Evolutionary conservation across 2,797 vertebrate genomes (phyloP).

Genomic region (Eulemur albifrons): DNA sequence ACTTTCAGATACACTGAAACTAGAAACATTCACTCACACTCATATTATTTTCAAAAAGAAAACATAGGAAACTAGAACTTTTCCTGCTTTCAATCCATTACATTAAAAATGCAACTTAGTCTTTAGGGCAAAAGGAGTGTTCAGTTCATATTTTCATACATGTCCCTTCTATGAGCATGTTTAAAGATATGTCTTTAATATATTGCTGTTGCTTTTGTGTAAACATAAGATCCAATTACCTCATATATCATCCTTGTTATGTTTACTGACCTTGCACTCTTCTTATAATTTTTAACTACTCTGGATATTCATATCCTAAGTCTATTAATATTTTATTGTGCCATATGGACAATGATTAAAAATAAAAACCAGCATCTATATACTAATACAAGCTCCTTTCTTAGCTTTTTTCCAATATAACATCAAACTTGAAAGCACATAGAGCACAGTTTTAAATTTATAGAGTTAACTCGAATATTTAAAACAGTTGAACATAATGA

Average conservation of each 20-base stretch:
- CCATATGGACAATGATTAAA: not conserved
- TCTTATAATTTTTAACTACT: slow-evolving; percentile 11
- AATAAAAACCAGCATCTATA: not conserved
- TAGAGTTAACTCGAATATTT: not conserved
- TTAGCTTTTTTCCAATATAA: not conserved
- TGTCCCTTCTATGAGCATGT: not conserved
- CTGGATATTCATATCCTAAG: not conserved
- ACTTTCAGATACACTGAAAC: slow-evolving; percentile 65
- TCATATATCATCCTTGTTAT: not conserved
- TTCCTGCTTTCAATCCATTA: slow-evolving; percentile 63
- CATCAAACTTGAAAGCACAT: not conserved
- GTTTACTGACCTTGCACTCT: not conserved
- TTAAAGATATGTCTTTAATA: not conserved
- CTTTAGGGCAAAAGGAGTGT: not conserved
- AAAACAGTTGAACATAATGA: not conserved
- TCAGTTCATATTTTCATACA: not conserved
- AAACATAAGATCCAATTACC: slow-evolving; percentile 3
- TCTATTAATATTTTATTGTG: not conserved
- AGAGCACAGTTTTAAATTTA: not conserved
- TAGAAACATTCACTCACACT: slow-evolving; percentile 49
- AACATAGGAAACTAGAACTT: slow-evolving; percentile 64
- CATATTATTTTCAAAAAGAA: slow-evolving; percentile 61
- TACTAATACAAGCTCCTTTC: not conserved
- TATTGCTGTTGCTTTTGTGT: not conserved
- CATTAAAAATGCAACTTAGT: not conserved